Conservation (phyloP, 2,888 invertebrate genomes). For the Teleogryllus oceanicus region DNA sequence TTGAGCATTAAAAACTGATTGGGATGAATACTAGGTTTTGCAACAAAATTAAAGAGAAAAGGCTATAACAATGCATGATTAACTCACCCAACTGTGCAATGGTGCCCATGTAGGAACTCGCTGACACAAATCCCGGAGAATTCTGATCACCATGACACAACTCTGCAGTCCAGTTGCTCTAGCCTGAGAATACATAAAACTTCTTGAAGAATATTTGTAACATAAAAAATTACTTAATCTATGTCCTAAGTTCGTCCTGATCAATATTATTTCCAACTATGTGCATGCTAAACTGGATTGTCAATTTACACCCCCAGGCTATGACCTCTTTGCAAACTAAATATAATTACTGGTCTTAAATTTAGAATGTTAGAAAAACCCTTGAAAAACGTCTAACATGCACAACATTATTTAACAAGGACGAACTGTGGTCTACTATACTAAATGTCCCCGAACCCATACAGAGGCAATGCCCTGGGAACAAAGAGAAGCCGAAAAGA, state of each 20-base stretch:
- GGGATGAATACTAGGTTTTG: no score
- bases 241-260: constrained; percentile 33
- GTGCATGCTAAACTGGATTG: constrained; percentile 33
- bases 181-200: constrained; percentile 63
- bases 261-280: constrained; percentile 26
- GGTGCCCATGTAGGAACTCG: constrained; percentile 93
- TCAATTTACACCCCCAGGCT: neutral
- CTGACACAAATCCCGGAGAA: constrained; percentile 91
- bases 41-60: no score
- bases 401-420: constrained; percentile 29
- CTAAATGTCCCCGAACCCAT: constrained; percentile 28
- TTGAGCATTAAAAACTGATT: no score
- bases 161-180: constrained; percentile 93
- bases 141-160: constrained; percentile 93
- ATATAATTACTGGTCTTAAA: neutral
- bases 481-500: constrained; percentile 37
- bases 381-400: constrained; percentile 32
- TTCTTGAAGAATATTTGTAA: neutral
- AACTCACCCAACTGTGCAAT: constrained; percentile 86
- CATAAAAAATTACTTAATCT: neutral
- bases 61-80: neutral
- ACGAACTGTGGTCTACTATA: constrained; percentile 32
- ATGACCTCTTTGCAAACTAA: no score
- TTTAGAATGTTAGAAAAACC: neutral
- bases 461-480: constrained; percentile 38